Percentiles rank a stretch among this genome's conserved stretches.
Conservation (phyloP, 2,888 invertebrate genomes). For the Athetis lepigone region DNA sequence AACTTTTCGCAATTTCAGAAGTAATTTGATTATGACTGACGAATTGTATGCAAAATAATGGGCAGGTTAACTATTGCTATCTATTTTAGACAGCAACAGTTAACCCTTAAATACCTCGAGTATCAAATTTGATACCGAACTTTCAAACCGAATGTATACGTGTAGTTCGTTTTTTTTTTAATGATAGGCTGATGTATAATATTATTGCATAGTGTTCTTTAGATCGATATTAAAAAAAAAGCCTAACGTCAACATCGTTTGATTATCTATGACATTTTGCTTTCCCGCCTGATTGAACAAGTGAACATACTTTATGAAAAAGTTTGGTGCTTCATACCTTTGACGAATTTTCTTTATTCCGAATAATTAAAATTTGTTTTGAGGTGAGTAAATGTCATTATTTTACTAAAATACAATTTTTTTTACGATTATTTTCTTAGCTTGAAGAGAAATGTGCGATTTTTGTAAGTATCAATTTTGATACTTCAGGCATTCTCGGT, state of each 20-base stretch:
- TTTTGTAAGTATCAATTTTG: constrained; percentile 64
- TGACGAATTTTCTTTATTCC: constrained; percentile 60
- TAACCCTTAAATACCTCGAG: constrained; percentile 55
- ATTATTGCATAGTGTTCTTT: constrained; percentile 4
- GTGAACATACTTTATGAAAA: constrained; percentile 61
- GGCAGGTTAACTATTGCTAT: too few relatives aligned
- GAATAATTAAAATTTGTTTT: constrained; percentile 57
- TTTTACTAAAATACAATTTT: constrained; percentile 64
- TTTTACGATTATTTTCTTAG: constrained; percentile 61
- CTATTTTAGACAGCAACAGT: too few relatives aligned
- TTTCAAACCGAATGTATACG: constrained; percentile 1
- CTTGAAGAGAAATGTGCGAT: constrained; percentile 65
- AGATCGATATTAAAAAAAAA: constrained; percentile 35
- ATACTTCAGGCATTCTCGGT: constrained; percentile 66
- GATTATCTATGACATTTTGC: constrained; percentile 46
- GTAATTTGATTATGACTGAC: too few relatives aligned
- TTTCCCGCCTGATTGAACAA: constrained; percentile 48
- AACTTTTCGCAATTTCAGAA: too few relatives aligned
- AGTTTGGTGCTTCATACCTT: constrained; percentile 39
- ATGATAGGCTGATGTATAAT: neutral
- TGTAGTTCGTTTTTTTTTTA: neutral
- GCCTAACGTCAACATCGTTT: constrained; percentile 51
- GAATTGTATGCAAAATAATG: too few relatives aligned
- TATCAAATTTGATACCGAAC: constrained; percentile 50
- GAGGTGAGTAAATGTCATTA: constrained; percentile 65